phyloP scores from a whole-genome alignment of 2,797 vertebrate genomes.

The Gila robusta region DNA sequence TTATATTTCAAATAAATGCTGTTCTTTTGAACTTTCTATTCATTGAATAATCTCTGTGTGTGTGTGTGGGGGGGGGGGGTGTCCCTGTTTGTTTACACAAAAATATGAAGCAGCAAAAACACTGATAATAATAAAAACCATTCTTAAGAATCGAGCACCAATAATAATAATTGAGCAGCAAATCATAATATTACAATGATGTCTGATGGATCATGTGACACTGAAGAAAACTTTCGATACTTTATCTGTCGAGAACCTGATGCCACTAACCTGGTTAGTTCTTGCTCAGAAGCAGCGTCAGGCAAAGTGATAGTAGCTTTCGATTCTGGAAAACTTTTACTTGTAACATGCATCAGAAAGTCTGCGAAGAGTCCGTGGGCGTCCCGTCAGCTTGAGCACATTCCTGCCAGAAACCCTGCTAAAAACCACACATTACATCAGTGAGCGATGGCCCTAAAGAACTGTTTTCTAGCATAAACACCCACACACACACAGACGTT shows the following conservation, averaged over 20 bases:
- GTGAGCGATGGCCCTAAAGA: neutral
- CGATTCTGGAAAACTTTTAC: neutral
- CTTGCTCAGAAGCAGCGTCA: neutral
- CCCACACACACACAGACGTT: conserved; percentile 5
- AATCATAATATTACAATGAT: neutral
- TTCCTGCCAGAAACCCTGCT: conserved; percentile 22
- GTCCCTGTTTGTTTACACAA: neutral
- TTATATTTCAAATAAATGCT: neutral
- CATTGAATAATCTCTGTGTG: neutral
- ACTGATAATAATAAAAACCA: neutral
- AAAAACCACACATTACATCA: neutral
- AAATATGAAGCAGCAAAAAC: neutral
- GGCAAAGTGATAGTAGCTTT: neutral
- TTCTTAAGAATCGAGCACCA: neutral
- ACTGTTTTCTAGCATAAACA: conserved; percentile 20
- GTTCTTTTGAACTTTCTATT: neutral
- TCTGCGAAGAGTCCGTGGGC: neutral
- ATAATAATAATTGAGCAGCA: neutral
- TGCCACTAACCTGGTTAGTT: neutral
- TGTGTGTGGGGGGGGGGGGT: too few species aligned
- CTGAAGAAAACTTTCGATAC: neutral
- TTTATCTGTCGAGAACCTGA: neutral
- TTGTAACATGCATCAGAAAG: neutral
- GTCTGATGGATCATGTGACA: neutral
- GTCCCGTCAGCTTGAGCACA: conserved; percentile 4